Evolutionary conservation across 2,888 invertebrate genomes (phyloP).

Genomic region (Epinotia brunnichana): DNA sequence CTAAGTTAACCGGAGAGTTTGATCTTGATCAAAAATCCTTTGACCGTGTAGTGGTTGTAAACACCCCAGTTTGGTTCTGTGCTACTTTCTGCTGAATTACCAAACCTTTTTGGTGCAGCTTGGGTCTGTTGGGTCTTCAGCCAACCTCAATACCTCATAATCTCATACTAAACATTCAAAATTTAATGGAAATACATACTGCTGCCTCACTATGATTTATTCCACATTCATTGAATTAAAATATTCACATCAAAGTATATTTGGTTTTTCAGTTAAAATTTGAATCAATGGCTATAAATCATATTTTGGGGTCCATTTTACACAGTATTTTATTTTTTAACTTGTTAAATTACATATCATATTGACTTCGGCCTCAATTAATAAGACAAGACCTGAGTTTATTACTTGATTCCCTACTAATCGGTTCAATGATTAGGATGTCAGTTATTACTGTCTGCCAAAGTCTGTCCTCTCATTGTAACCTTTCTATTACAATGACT

Average conservation of each 20-base stretch:
- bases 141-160: too few species aligned
- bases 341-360: neutral
- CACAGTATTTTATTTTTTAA: neutral
- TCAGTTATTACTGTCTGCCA: slow-evolving; percentile 8
- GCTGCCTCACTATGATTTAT: neutral
- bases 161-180: neutral
- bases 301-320: too few species aligned
- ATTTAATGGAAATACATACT: neutral
- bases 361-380: neutral
- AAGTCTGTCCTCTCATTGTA: slow-evolving; percentile 19
- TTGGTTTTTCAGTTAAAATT: too few species aligned
- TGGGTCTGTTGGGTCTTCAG: too few species aligned
- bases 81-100: too few species aligned
- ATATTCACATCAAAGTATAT: too few species aligned
- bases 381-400: neutral
- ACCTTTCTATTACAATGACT: slow-evolving; percentile 17
- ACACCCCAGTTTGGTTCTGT: too few species aligned
- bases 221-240: neutral
- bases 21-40: too few species aligned
- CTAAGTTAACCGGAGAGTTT: too few species aligned
- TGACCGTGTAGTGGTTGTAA: too few species aligned
- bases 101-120: too few species aligned
- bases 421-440: neutral
- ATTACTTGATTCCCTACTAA: neutral
- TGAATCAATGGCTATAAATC: too few species aligned